These are phyloP conservation scores for Leptoteleia sp. DNA, from an alignment of 1,140 invertebrate genomes.

Conservation along the genomic window DNA sequence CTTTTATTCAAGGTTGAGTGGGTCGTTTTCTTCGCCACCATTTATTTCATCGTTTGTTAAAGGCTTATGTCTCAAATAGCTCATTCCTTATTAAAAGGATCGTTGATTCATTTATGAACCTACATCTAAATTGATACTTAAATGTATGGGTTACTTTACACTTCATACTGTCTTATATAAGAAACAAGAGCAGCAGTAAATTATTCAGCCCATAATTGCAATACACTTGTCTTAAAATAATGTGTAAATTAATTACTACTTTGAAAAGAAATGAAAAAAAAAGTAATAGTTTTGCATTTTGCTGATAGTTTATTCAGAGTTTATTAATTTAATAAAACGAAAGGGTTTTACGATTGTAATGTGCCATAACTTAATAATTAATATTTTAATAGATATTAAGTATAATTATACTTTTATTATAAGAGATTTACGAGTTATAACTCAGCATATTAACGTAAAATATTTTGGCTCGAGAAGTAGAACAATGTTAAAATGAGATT, in stretches of 20 bases:
- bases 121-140: conserved; percentile 6
- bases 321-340: too few species aligned
- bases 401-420: background rate
- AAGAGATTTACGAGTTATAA: conserved; percentile 8
- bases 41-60: conserved; percentile 25
- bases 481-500: conserved; percentile 24
- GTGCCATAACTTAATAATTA: background rate
- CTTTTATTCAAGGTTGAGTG: conserved; percentile 37
- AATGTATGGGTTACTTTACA: too few species aligned
- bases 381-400: background rate
- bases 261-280: too few species aligned
- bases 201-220: too few species aligned
- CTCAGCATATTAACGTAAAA: background rate
- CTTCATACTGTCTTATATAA: too few species aligned
- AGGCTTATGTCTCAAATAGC: conserved; percentile 37
- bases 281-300: too few species aligned
- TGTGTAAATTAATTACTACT: too few species aligned
- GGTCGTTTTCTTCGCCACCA: conserved; percentile 33
- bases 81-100: conserved; percentile 13
- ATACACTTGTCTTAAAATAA: too few species aligned
- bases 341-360: background rate
- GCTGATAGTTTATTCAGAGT: too few species aligned
- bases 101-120: conserved; percentile 13
- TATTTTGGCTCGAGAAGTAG: conserved; percentile 8
- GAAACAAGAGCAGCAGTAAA: too few species aligned